Evolutionary conservation across 2,888 invertebrate genomes (phyloP).

Genomic region (Taphrorychus bicolor): DNA sequence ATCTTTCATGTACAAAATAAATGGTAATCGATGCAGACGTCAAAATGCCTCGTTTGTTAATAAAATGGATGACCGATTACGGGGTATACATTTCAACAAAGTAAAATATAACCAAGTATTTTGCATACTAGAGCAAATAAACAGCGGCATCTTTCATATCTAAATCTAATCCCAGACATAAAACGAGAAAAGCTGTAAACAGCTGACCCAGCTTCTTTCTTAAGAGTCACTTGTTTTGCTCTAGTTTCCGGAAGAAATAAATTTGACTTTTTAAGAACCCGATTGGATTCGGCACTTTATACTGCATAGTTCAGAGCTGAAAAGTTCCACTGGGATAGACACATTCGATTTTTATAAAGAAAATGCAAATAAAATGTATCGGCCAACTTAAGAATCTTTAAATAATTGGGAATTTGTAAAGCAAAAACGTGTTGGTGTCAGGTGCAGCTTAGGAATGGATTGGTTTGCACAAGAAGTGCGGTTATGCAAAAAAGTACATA

Average conservation of each 20-base stretch:
- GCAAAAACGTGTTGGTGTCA: not conserved
- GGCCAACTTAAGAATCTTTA: not conserved
- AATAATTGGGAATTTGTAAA: not conserved
- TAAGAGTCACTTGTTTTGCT: conserved; percentile 1
- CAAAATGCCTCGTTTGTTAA: not conserved
- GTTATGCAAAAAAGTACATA: not conserved
- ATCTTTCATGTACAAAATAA: not conserved
- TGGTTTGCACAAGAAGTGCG: not conserved
- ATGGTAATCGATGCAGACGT: not conserved
- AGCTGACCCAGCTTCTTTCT: conserved; percentile 4
- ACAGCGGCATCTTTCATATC: not conserved
- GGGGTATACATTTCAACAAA: not conserved
- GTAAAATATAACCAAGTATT: not conserved
- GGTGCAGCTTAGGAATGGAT: not conserved
- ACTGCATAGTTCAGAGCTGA: not conserved
- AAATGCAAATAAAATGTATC: not conserved
- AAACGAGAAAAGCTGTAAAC: not conserved
- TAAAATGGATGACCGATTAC: not conserved
- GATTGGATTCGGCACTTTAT: not conserved
- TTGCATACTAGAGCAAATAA: not conserved
- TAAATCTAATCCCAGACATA: not conserved
- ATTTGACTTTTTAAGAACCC: not conserved
- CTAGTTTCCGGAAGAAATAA: conserved; percentile 3
- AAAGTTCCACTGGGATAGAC: not conserved
- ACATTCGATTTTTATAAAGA: not conserved